A percentile compares a stretch with the other conserved stretches of the same genome.
Conservation (phyloP, 2,888 invertebrate species). For the Athetis lepigone region DNA sequence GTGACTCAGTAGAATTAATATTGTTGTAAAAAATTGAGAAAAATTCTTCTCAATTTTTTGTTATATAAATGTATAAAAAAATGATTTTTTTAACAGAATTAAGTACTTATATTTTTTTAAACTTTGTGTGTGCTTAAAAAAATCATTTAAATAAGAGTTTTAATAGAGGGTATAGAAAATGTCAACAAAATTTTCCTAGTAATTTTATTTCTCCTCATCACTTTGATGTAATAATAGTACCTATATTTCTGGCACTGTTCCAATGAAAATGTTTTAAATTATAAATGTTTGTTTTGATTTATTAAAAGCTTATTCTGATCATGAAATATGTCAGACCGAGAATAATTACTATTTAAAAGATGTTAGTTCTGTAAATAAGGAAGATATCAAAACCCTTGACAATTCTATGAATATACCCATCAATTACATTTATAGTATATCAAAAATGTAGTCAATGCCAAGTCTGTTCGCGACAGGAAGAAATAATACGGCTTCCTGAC, state of each 20-base stretch:
- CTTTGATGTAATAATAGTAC: constrained; percentile 39
- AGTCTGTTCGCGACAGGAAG: constrained; percentile 63
- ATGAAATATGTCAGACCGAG: neutral
- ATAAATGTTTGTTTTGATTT: constrained; percentile 33
- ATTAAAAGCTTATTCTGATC: constrained; percentile 1
- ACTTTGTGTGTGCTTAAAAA: too few species aligned
- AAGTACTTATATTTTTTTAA: too few species aligned
- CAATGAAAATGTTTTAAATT: constrained; percentile 25
- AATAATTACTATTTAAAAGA: neutral
- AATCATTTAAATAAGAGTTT: too few species aligned
- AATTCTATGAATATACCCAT: constrained; percentile 49
- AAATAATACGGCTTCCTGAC: constrained; percentile 75
- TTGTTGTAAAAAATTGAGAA: too few species aligned
- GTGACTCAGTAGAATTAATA: neutral
- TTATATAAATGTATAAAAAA: too few species aligned
- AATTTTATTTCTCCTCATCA: constrained; percentile 17
- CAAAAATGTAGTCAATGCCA: constrained; percentile 74
- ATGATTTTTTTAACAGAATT: too few species aligned
- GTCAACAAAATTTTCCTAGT: neutral
- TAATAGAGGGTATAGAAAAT: too few species aligned
- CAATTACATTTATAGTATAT: constrained; percentile 58
- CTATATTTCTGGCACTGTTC: constrained; percentile 47
- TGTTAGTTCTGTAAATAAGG: neutral
- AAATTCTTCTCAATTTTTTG: too few species aligned
- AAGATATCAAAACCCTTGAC: constrained; percentile 11